Conservation (phyloP, 92 coral and sea anemone genomes). For the Paragorgia papillata region DNA sequence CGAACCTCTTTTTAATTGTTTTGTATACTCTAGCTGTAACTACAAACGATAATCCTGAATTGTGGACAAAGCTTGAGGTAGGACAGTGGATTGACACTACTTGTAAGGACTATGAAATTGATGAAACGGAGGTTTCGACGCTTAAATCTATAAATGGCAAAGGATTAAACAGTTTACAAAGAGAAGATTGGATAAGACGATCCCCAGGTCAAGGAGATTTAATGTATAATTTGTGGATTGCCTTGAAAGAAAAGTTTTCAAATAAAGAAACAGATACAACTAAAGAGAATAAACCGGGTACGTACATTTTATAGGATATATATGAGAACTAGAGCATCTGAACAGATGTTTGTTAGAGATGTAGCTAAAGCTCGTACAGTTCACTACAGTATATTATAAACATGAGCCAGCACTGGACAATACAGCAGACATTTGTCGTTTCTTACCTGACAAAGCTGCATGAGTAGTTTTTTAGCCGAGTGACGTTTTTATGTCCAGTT, state of each 20-base stretch:
- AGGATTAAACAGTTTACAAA: constrained; percentile 50
- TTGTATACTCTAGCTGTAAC: no score
- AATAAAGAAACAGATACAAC: not conserved
- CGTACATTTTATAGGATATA: not conserved
- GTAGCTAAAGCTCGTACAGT: no score
- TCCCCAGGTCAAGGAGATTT: constrained; percentile 70
- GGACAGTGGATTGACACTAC: constrained; percentile 54
- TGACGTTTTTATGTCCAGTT: no score
- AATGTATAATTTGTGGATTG: constrained; percentile 59
- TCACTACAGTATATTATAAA: no score
- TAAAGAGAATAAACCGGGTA: not conserved
- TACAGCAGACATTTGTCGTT: no score
- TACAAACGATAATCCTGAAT: constrained; percentile 41
- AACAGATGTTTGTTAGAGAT: no score
- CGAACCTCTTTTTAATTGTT: no score
- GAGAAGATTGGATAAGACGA: constrained; percentile 67
- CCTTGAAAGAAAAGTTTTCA: not conserved
- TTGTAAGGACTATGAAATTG: constrained; percentile 57
- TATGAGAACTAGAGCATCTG: no score
- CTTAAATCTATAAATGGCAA: constrained; percentile 64
- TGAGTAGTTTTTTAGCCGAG: no score
- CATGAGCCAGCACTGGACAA: no score
- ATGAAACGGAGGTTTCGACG: constrained; percentile 45
- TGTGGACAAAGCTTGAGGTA: constrained; percentile 65
- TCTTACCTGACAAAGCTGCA: no score